Evolutionary conservation across 2,113 vertebrate genomes (phyloP), one percentile per base, ranked within the genome.

Genomic region (Glaucidium brasilianum): DNA sequence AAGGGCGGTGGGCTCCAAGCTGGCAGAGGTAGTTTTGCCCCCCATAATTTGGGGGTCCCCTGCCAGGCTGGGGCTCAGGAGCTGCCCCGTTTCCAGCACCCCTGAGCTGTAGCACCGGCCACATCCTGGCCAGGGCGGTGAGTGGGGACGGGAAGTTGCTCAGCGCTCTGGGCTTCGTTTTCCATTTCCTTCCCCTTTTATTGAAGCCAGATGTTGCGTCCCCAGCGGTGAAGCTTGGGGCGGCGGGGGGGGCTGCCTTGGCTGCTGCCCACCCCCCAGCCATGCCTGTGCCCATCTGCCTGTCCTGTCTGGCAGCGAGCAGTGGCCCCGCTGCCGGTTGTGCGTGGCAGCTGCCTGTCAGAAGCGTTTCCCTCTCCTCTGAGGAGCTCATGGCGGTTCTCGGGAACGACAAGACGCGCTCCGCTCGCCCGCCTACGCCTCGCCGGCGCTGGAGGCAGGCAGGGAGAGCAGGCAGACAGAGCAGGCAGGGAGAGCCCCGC

Each of bases 361-460:
- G 2, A 16, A 87, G 85, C 55, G 2, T 35, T 91, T 71, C 94
- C 50, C 78, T 91, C n/a, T 67, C 16, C 80, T 68, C 80, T 22
- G 5, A 52, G 88, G 49, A 87, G 92, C 96, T 94, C 76, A 93
- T 93, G 94, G 96, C 92, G 90, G 96, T 91, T 15, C 92, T 68
- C 0, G 19, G 52, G 92, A 82, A 5, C 75, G 75, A 74, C 78
- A 37, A 81, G 86, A 63, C 9, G 60, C 27, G n/a, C 87, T 95
- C 84, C 13, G 62, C 90, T 96, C 63, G 0, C 67, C 45, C 92
- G 67, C 94, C 96, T 92, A 91, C 94, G 72, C 85, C 84, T 67
- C 21, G 27, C 91, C n/a, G 68, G 82, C n/a, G 21, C 88, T 17
- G 68, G 58, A 47, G 90, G 84, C 84, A 47, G 79, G 56, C 62